Conservation (phyloP, 2,797 vertebrate genomes). For the Danio tinwini region DNA sequence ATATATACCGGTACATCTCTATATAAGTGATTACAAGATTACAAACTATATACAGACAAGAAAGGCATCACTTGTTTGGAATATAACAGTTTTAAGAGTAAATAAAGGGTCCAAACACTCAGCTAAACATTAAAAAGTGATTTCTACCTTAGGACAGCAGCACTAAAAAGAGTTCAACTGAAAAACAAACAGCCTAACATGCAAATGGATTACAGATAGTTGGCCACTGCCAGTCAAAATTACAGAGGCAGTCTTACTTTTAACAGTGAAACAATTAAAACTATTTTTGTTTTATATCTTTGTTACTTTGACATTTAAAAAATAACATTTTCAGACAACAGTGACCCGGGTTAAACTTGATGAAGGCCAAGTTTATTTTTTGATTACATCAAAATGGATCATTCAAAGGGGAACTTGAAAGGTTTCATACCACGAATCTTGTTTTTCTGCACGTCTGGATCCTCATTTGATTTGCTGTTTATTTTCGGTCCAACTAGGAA, state of each 20-base stretch:
- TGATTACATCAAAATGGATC: constrained; percentile 9
- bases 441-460: constrained; percentile 82
- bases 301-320: neutral
- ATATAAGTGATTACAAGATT: no score
- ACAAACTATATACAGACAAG: neutral
- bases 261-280: neutral
- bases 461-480: constrained; percentile 78
- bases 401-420: constrained; percentile 9
- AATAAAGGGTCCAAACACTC: neutral
- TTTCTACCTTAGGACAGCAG: neutral
- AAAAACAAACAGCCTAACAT: neutral
- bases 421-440: constrained; percentile 78
- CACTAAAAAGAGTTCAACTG: neutral
- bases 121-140: neutral
- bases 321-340: neutral
- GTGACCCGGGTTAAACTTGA: neutral
- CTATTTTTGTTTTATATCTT: neutral
- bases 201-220: neutral
- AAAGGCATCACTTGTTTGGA: neutral
- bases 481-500: constrained; percentile 83
- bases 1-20: no score
- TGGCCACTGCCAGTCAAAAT: neutral
- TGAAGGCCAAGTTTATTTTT: neutral
- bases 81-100: neutral
- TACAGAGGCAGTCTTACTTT: neutral